These are phyloP conservation scores for Crenuchus spilurus DNA, from an alignment of 2,797 vertebrate genomes.

Conservation along the genomic window DNA sequence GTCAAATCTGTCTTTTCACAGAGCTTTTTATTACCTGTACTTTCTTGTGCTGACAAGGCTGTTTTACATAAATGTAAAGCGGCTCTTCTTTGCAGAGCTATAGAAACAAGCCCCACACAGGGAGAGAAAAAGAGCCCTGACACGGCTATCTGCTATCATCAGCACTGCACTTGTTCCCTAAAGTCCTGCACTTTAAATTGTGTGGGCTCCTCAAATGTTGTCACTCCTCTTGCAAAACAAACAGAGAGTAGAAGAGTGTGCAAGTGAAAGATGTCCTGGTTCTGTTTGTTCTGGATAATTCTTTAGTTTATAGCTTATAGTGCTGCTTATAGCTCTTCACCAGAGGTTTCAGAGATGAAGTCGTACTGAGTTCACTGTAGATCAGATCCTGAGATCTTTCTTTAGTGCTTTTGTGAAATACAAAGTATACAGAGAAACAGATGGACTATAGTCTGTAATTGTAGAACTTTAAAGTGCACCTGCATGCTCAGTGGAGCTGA, in stretches of 20 bases:
- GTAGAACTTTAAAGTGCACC: too few species aligned
- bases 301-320: too few species aligned
- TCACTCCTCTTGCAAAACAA: neutral
- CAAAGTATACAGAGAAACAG: too few species aligned
- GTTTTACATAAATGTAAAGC: constrained; percentile 18
- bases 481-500: too few species aligned
- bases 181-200: neutral
- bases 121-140: neutral
- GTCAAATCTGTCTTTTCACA: neutral
- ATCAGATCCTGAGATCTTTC: too few species aligned
- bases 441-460: too few species aligned
- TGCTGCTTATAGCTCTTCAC: too few species aligned
- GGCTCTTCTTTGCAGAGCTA: neutral
- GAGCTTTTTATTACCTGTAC: neutral
- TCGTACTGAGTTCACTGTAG: too few species aligned
- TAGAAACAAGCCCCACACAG: neutral
- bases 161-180: neutral
- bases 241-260: neutral
- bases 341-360: too few species aligned
- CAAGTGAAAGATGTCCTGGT: neutral
- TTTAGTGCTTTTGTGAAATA: too few species aligned
- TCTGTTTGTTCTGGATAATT: too few species aligned
- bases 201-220: neutral
- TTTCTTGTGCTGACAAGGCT: constrained; percentile 4
- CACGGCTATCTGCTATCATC: neutral